Percentiles rank a stretch among this genome's conserved stretches.
Evolutionary conservation across 2,113 vertebrate genomes (phyloP).

Genomic region (Oncorhynchus mykiss): DNA sequence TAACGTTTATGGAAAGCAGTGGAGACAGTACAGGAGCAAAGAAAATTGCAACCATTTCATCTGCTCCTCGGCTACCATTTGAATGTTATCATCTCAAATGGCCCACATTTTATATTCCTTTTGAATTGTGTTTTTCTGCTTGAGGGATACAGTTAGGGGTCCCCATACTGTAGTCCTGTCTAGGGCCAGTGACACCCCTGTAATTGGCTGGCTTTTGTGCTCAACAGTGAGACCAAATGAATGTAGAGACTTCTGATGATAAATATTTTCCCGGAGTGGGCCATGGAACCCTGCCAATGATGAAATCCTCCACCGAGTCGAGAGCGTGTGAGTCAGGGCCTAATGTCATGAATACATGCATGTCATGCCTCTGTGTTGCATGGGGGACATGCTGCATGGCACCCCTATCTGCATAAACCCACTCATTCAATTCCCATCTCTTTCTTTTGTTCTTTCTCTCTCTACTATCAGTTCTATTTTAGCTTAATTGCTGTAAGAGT

Average conservation of each 20-base stretch:
- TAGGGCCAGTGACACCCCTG: no score
- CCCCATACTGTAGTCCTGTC: no score
- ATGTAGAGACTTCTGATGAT: neutral
- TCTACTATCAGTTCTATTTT: neutral
- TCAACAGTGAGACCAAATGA: neutral
- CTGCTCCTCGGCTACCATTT: neutral
- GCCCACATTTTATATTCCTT: neutral
- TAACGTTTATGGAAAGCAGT: neutral
- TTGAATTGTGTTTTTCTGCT: neutral
- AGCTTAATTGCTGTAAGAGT: neutral
- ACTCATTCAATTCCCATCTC: neutral
- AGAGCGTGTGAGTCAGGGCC: neutral
- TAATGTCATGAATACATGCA: constrained; percentile 47
- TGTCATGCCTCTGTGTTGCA: neutral
- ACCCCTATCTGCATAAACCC: neutral
- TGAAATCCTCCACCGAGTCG: constrained; percentile 17
- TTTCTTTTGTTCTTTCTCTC: neutral
- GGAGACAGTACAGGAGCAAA: neutral
- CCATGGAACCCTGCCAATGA: neutral
- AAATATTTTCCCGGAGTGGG: neutral
- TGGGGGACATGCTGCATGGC: neutral
- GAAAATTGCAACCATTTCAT: neutral
- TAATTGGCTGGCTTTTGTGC: neutral
- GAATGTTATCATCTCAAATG: neutral
- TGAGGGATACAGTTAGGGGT: neutral